phyloP scores from a whole-genome alignment of 2,888 invertebrate species.

The Eumerus sabulonum region DNA sequence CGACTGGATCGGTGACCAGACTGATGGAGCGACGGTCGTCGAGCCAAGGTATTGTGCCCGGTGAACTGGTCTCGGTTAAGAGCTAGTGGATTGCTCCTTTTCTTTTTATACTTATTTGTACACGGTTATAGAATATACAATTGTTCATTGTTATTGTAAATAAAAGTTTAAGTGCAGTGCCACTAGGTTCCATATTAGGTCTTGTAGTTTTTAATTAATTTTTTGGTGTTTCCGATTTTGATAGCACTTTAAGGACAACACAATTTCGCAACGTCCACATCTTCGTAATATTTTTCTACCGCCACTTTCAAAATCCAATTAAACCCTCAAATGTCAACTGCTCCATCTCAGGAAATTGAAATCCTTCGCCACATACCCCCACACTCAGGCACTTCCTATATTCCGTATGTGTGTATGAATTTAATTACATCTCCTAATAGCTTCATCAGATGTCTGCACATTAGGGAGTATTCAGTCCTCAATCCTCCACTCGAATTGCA shows the following conservation, averaged over 20 bases:
- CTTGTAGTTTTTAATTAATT: background rate
- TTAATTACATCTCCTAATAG: constrained; percentile 54
- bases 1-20: constrained; percentile 73
- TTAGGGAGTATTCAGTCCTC: too few relatives aligned
- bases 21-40: constrained; percentile 70
- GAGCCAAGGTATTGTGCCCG: constrained; percentile 69
- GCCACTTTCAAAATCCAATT: constrained; percentile 14
- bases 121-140: background rate
- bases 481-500: too few relatives aligned
- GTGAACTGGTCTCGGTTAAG: constrained; percentile 18
- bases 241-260: too few relatives aligned
- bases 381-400: too few relatives aligned
- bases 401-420: constrained; percentile 25
- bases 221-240: too few relatives aligned
- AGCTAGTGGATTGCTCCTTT: constrained; percentile 23
- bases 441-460: constrained; percentile 18
- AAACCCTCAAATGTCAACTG: background rate
- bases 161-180: background rate
- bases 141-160: background rate
- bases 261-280: too few relatives aligned
- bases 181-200: background rate
- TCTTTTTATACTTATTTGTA: background rate
- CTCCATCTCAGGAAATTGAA: constrained; percentile 20
- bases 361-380: background rate
- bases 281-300: too few relatives aligned